Evolutionary conservation across 2,888 invertebrate genomes (phyloP), one percentile per base, ranked within the genome.

Genomic region (Euspilapteryx auroguttella): DNA sequence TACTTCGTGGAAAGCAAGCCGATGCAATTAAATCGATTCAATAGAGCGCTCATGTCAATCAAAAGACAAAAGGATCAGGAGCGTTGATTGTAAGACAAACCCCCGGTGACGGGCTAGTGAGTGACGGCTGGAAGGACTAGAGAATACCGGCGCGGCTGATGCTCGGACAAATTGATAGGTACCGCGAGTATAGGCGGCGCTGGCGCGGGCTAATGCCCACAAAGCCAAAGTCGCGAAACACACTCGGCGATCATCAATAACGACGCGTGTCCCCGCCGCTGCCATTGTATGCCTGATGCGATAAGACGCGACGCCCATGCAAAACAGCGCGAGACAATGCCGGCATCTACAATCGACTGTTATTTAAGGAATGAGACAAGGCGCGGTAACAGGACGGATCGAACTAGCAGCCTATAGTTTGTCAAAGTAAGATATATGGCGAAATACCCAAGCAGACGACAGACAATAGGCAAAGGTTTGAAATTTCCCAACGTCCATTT

Each of bases 261-360:
- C n/a, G 64, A 69, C 73, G 66, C 71, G 71, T 68, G 71, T n/a
- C 64, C 59, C 51, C 48, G 49, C 49, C 54, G 49, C 54, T 56
- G 49, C 66, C 51, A 71, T 71, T 68, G 69, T 71, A 58, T 64
- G 59, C 59, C 47, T 52, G 57, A 56, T 54, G 63, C 55, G 63
- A 51, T 43, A 44, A 39, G 46, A 68, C 66, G 65, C 54, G 62
- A 47, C 52, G 55, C 55, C 59, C 68, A 73, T 71, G 63, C 56
- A 56, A 62, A 73, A 55, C 49, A 49, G 48, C 48, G 55, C 58
- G 38, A 54, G 57, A 68, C 69, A 69, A 69, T 66, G 54, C 59
- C 39, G 47, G 62, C 61, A 61, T 64, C 56, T 55, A 53, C 65
- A 65, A 64, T 64, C 59, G 48, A 39, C 40, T 36, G 47, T 52